Evolutionary conservation across 2,113 vertebrate genomes (phyloP).

Genomic region (Esox niger): DNA sequence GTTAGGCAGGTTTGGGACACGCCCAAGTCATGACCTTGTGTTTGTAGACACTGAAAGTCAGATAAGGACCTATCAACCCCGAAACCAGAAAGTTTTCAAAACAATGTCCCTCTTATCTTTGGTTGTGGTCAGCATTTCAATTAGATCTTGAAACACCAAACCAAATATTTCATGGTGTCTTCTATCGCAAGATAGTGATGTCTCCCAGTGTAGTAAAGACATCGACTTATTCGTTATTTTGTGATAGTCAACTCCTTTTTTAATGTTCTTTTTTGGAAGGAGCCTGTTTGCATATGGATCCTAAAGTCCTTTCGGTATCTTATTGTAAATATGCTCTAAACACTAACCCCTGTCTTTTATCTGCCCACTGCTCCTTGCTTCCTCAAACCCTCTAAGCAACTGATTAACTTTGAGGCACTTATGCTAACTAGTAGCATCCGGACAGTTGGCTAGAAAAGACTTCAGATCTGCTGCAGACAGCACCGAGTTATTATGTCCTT

Average conservation of each 20-base stretch:
- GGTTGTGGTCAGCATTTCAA: too few species aligned
- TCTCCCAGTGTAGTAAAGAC: too few species aligned
- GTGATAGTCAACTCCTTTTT: not conserved
- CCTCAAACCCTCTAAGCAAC: not conserved
- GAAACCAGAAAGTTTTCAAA: not conserved
- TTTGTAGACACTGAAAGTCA: not conserved
- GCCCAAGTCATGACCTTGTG: not conserved
- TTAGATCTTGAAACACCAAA: too few species aligned
- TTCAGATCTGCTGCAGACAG: not conserved
- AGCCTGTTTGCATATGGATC: not conserved
- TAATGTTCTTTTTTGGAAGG: not conserved
- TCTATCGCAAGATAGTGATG: too few species aligned
- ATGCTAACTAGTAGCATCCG: not conserved
- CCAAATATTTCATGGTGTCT: too few species aligned
- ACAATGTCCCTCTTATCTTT: too few species aligned
- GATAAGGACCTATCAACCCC: not conserved
- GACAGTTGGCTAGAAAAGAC: not conserved
- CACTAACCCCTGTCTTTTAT: not conserved
- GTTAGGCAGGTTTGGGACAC: not conserved
- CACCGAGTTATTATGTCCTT: not conserved
- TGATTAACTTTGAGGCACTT: not conserved
- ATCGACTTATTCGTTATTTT: too few species aligned
- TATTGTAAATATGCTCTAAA: not conserved
- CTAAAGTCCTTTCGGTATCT: not conserved
- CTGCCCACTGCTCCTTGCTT: not conserved